Evolutionary conservation across 2,113 vertebrate genomes (phyloP).

Genomic region (Protobothrops flavoviridis): DNA sequence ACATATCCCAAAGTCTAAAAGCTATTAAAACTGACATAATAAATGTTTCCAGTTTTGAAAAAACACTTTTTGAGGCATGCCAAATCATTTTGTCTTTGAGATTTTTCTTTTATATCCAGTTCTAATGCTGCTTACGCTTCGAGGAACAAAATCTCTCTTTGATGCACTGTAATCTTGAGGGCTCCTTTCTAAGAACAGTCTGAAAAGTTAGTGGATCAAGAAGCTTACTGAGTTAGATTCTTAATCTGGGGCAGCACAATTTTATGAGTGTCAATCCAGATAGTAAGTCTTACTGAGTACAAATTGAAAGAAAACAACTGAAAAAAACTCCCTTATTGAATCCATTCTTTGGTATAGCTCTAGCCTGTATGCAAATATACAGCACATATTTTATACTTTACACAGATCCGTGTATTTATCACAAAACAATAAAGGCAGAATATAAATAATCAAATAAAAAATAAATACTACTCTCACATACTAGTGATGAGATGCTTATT

Average conservation of each 20-base stretch:
- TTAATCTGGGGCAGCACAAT: neutral
- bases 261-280: neutral
- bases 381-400: neutral
- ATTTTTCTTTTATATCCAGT: neutral
- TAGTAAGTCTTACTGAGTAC: neutral
- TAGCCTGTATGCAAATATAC: neutral
- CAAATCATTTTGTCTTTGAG: neutral
- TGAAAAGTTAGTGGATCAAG: neutral
- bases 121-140: neutral
- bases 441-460: neutral
- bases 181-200: neutral
- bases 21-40: neutral
- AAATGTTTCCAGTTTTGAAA: neutral
- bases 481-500: neutral
- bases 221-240: neutral
- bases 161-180: neutral
- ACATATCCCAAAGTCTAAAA: neutral
- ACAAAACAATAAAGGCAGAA: neutral
- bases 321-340: neutral
- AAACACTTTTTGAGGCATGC: neutral
- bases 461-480: neutral
- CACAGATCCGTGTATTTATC: neutral
- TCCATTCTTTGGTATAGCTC: neutral
- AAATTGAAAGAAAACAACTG: neutral
- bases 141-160: neutral